Evolutionary conservation across 2,797 vertebrate genomes (phyloP).

Genomic region (Crocidura indochinensis): DNA sequence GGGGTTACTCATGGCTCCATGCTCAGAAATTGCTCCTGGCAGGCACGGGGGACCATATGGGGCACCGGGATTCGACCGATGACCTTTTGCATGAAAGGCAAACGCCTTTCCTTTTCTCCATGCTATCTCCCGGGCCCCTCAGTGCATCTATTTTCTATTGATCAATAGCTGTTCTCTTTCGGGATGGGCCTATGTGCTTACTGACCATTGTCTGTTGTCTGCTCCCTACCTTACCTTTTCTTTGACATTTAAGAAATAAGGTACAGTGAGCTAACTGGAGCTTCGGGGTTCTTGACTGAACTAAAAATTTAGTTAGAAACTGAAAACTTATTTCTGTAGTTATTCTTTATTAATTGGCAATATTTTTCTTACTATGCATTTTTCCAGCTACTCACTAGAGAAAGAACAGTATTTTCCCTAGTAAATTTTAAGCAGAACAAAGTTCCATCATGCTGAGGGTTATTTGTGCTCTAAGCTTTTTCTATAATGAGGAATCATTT

Average conservation of each 20-base stretch:
- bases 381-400: neutral
- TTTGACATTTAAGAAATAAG: conserved; percentile 28
- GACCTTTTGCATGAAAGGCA: too few relatives aligned
- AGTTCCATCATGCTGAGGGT: conserved; percentile 32
- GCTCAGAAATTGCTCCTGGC: too few relatives aligned
- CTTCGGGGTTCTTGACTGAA: conserved; percentile 3
- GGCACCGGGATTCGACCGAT: too few relatives aligned
- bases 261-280: neutral
- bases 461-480: conserved; percentile 33
- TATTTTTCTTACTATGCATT: neutral
- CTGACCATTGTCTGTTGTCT: neutral
- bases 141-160: too few relatives aligned
- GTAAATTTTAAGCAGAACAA: neutral
- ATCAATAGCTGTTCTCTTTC: neutral
- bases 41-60: too few relatives aligned
- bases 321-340: neutral
- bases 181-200: neutral
- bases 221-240: neutral
- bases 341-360: neutral
- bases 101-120: too few relatives aligned
- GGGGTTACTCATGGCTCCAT: too few relatives aligned
- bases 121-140: too few relatives aligned
- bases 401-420: neutral
- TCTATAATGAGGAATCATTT: conserved; percentile 65
- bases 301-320: neutral